Base-by-base conservation (phyloP, 2,797 vertebrate genomes). In the Anguilla pacifica region DNA sequence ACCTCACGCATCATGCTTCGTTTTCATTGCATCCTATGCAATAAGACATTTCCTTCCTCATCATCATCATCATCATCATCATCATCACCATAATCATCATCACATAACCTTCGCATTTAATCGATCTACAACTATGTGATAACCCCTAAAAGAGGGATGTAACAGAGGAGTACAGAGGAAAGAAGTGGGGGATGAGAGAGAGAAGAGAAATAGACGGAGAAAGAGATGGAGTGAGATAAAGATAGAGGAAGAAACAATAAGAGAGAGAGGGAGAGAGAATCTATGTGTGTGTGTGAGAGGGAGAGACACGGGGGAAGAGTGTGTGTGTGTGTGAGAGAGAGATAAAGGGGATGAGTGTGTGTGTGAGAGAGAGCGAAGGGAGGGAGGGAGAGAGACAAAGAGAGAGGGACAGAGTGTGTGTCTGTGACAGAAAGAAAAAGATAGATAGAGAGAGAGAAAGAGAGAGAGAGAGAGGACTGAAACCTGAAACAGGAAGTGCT, bases 401-500 rank as follows among this genome's bases (percentile, higher is more conserved):
- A 57, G 51, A 85, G 25, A 35, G 67, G 15, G 61, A 49, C 51
- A 13, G 86, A 17, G 61, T 84, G 39, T n/a, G n/a, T 25, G 49
- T 39, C 19, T 19, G 25, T 74, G 19, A 25, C 28, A 22, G 55
- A 10, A 5, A 61, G 25, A 13, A 72, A 35, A n/a, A 53, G 84
- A 74, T 53, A 82, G 74, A 3, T 5, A 82, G 74, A 17, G 19
- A 43, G 64, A 13, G 17, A 22, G 35, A 43, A 31, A 53, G 13
- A 67, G 19, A 53, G 25, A 28, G 84, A 67, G 82, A 25, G 86
- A 35, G 83, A 19, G 35, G 31, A 64, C 64, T 85, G 55, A 61
- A 87, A 87, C 53, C 85, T 85, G 72, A 85, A 89, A 87, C 77
- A 86, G 53, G 67, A 82, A 84, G 59, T 10, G 53, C 79, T 70